phyloP scores from a whole-genome alignment of 2,888 invertebrate genomes.

The Euzetes globulus region DNA sequence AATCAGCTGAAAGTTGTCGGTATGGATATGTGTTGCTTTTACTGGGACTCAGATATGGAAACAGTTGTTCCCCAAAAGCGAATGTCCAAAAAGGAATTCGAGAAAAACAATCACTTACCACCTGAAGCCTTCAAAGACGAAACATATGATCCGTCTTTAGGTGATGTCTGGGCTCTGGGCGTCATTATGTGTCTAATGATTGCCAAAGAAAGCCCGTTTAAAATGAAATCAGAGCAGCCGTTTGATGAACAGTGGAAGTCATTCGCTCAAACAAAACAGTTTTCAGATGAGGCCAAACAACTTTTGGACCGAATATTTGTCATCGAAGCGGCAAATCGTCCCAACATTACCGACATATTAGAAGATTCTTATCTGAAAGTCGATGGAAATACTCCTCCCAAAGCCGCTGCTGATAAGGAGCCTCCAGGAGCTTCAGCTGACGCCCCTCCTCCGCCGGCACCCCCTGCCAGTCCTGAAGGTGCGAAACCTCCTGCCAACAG shows the following conservation, averaged over 20 bases:
- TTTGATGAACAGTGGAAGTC: background rate
- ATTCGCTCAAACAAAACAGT: background rate
- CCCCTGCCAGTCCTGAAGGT: too few relatives aligned
- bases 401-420: too few relatives aligned
- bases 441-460: too few relatives aligned
- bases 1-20: conserved; percentile 2
- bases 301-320: conserved; percentile 9
- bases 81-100: conserved; percentile 6
- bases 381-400: background rate
- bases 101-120: background rate
- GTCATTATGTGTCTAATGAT: conserved; percentile 6
- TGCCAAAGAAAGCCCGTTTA: conserved; percentile 4
- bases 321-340: background rate
- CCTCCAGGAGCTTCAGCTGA: too few relatives aligned
- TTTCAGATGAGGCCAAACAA: conserved; percentile 22
- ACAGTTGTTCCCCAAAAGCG: background rate
- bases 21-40: background rate
- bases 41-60: conserved; percentile 23
- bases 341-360: background rate
- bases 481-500: too few relatives aligned
- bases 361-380: background rate
- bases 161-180: background rate
- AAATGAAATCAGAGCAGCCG: background rate
- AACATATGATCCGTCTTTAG: background rate
- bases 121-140: conserved; percentile 12